Conservation (phyloP, 1,140 invertebrate genomes). For the Wasmannia auropunctata region DNA sequence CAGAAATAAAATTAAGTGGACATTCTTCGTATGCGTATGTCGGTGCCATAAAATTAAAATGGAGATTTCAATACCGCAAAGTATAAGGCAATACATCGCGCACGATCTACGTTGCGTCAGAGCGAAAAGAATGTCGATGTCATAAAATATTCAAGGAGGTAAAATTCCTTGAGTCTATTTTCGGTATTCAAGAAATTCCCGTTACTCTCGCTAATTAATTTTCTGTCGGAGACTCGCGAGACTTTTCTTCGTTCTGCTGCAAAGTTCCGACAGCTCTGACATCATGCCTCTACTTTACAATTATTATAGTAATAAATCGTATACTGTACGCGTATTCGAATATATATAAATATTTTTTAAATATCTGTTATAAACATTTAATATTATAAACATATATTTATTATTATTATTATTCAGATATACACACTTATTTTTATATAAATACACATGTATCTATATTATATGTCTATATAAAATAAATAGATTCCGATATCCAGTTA, state of each 20-base stretch:
- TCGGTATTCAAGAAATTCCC: slow-evolving; percentile 3
- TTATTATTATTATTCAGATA: too few relatives aligned
- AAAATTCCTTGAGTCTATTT: not conserved
- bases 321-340: too few relatives aligned
- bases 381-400: too few relatives aligned
- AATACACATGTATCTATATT: too few relatives aligned
- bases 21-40: not conserved
- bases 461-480: too few relatives aligned
- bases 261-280: not conserved
- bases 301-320: too few relatives aligned
- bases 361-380: too few relatives aligned
- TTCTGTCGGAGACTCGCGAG: not conserved
- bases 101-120: not conserved
- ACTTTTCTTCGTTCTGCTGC: not conserved
- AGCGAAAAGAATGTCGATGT: not conserved
- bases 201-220: slow-evolving; percentile 25
- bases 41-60: not conserved
- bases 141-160: not conserved
- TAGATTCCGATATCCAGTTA: not conserved
- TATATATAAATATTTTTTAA: too few relatives aligned
- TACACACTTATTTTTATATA: too few relatives aligned
- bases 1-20: not conserved
- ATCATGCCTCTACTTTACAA: too few relatives aligned
- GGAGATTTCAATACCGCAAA: not conserved
- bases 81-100: not conserved